Base-by-base conservation (phyloP, 2,113 vertebrate genomes). In the Alethe castanea region DNA sequence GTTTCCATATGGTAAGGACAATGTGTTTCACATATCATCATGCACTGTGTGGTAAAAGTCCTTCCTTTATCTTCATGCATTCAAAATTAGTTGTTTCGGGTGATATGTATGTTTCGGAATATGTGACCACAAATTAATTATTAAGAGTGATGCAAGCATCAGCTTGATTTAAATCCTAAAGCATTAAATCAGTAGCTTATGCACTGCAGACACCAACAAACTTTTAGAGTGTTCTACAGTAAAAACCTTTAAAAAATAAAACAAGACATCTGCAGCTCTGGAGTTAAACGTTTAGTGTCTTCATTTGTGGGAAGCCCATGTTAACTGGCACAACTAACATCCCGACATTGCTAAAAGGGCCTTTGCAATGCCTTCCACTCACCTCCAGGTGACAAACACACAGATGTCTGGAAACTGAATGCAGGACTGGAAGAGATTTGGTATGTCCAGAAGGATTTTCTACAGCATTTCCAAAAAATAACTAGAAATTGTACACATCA, bases 111-210 rank as follows among this genome's bases (percentile, higher is more conserved):
- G 59, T 90, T 93, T 90, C 66, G 47, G 50, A 92, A 61, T 88
- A 92, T 82, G 36, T 45, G 73, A 76, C 66, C 1, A 0, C 70
- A 81, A 78, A 84, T 66, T 19, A 85, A 78, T 84, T 94, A 33
- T 52, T 50, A 57, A 74, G 56, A 78, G 47, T 62, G 72, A 84
- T 91, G 60, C 11, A 38, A 86, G 45, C 8, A 11, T 88, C 81
- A 80, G 44, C 31, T 87, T 91, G 48, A 77, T 94, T 92, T 93
- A 90, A 88, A 93, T 92, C 45, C 31, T 88, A 69, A 93, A 82
- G 33, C 40, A 57, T 52, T 93, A 60, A 62, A 92, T 90, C 57
- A 93, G 66, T 50, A 90, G 45, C 82, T 90, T 88, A 70, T 77
- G 45, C 38, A 38, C 36, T 79, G 45, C 79, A 93, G 74, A 88